Evolutionary conservation across 2,888 invertebrate genomes (phyloP), one percentile per base, ranked within the genome.

Genomic region (Macrosiphum euphorbiae): DNA sequence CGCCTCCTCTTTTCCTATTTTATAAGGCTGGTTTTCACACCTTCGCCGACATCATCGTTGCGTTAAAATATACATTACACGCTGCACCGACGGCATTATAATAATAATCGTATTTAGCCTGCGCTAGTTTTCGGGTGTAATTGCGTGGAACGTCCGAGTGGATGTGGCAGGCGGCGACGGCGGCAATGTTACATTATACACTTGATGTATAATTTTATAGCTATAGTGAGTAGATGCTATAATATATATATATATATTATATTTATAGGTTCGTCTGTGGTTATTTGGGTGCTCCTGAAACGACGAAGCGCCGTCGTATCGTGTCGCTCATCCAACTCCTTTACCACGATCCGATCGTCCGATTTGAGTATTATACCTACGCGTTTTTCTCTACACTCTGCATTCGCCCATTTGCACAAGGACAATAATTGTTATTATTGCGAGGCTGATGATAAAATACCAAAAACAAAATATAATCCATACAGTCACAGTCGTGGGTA

Each of bases 11-110:
- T 78, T 91, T 91, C 24, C 44, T 26, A 61, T 91, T 91, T 47
- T 87, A 88, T 13, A 1, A 41, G 88, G 50, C 44, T 28, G 61
- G 67, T 88, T 92, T 92, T 92, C 92, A 92, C 92, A 92, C 92
- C 92, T 92, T 24, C 44, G 20, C 44, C 92, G 88, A 67, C 92
- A 52, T 20, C 61, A 2, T 28, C 90, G 61, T n/a, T 16, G 28
- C 50, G 20, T 61, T 88, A 88, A 88, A 88, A 84, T 84, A 50
- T 44, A 44, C 28, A 61, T 44, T 28, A 24, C 16, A 58, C 41
- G 41, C n/a, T 24, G 10, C 20, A 78, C 61, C 47, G 61, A 35
- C 90, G n/a, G 50, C 28, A 1, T 44, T 78, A 35, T 61, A 67
- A 58, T 91, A 85, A 91, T 85, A 85, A 85, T 91, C 85, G 44